A percentile compares a stretch with the other conserved stretches of the same genome.
Evolutionary conservation across 2,113 vertebrate genomes (phyloP).

Genomic region (Rhinoptilus africanus): DNA sequence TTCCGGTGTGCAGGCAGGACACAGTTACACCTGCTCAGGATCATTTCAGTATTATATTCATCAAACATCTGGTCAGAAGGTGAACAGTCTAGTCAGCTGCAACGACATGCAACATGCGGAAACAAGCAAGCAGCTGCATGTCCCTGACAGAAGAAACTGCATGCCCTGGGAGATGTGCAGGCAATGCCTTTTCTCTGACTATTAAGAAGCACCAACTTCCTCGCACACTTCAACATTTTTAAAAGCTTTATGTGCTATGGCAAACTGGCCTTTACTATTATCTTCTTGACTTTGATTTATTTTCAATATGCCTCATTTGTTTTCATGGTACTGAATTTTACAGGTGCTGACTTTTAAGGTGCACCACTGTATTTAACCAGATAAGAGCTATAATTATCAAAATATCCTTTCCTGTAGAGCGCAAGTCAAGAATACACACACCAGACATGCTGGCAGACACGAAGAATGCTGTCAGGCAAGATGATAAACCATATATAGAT

Average conservation of each 20-base stretch:
- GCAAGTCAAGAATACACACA: background rate
- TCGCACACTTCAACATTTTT: background rate
- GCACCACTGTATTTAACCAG: background rate
- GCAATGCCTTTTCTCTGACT: background rate
- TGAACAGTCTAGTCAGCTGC: background rate
- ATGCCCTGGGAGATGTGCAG: rapidly evolving
- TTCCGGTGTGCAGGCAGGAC: background rate
- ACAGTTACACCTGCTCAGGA: background rate
- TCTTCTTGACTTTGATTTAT: background rate
- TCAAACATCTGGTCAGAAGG: background rate
- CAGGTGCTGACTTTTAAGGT: background rate
- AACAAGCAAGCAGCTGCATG: background rate
- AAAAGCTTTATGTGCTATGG: background rate
- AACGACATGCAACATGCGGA: background rate
- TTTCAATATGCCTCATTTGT: background rate
- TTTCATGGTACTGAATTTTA: background rate
- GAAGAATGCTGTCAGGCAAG: background rate
- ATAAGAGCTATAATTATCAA: background rate
- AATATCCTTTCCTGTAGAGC: background rate
- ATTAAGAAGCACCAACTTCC: background rate
- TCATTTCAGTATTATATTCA: background rate
- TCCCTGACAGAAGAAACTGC: background rate
- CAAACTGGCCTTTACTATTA: background rate
- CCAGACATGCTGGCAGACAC: background rate
- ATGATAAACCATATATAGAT: background rate